Evolutionary conservation across 2,888 invertebrate species (phyloP), one percentile per base, ranked within the genome.

Genomic region (Chymomyza amoena): DNA sequence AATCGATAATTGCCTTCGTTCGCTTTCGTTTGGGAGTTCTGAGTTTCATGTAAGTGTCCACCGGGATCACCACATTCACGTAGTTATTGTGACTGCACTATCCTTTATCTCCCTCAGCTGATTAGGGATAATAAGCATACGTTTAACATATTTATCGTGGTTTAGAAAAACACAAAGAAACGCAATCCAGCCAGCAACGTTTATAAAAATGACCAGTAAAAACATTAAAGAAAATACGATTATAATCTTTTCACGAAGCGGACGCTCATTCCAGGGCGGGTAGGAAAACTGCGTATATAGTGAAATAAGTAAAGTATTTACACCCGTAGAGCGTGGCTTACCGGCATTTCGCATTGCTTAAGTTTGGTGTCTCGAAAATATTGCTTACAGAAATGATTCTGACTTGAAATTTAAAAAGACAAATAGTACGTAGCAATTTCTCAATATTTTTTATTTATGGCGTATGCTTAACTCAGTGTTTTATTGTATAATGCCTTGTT

Each of bases 401-500:
- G 32, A 32, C 9, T 45, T 50, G 45, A 18, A 2, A 20, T 50
- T 61, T 13, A 10, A 57, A 61, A 59, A 20, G 56, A 68, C 64
- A 60, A 28, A 51, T 6, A 15, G 18, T 9, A 13, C 4, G 7
- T 15, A 6, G 18, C 5, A 13, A 13, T 28, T 6, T 3, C 32
- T 25, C 6, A 13, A 13, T 16, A 59, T 45, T 45, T 45, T 45
- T 45, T 45, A 54, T 54, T 61, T 54, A 56, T 4, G 6, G 5
- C 50, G 20, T 16, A n/a, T 10, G 32, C 4, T 25, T 25, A 25
- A 25, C 25, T 25, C 25, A 25, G 25, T 39, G 18, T 16, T 16
- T 81, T 77, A 91, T 71, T 90, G 89, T 45, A 91, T 89, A 66
- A 91, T 80, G 15, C 80, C 78, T 39, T 89, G 78, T 7, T 68